Conservation (phyloP, 64 coral and sea anemone genomes). For the Pachyseris speciosa region DNA sequence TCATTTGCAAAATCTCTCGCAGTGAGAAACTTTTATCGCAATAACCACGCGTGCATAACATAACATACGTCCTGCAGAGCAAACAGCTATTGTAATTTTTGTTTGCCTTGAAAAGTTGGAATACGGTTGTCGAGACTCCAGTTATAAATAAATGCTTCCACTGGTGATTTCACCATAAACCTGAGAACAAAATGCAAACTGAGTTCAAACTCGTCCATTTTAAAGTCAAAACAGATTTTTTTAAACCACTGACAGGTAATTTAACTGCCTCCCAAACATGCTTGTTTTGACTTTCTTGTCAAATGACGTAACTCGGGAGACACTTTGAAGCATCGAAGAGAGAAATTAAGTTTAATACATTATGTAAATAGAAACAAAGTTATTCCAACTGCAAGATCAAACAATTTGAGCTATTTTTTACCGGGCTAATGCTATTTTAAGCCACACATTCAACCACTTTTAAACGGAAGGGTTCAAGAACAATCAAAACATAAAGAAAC, state of each 20-base stretch:
- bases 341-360: neutral
- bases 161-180: neutral
- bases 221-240: neutral
- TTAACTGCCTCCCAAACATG: neutral
- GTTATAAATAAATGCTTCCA: no score
- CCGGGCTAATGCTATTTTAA: no score
- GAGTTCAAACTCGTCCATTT: neutral
- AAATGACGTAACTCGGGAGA: conserved; percentile 6
- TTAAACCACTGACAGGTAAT: neutral
- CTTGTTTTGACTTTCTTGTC: conserved; percentile 4
- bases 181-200: neutral
- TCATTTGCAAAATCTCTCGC: neutral
- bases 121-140: no score
- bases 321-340: neutral
- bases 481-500: no score
- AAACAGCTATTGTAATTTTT: neutral
- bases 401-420: no score
- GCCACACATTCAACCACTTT: no score
- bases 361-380: conserved; percentile 24
- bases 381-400: neutral
- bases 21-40: neutral
- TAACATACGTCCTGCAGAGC: neutral
- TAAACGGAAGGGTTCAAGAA: no score
- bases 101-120: neutral
- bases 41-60: conserved; percentile 34